Evolutionary conservation across 2,113 vertebrate species (phyloP), one percentile per base, ranked within the genome.

Genomic region (Microtus ochrogaster): DNA sequence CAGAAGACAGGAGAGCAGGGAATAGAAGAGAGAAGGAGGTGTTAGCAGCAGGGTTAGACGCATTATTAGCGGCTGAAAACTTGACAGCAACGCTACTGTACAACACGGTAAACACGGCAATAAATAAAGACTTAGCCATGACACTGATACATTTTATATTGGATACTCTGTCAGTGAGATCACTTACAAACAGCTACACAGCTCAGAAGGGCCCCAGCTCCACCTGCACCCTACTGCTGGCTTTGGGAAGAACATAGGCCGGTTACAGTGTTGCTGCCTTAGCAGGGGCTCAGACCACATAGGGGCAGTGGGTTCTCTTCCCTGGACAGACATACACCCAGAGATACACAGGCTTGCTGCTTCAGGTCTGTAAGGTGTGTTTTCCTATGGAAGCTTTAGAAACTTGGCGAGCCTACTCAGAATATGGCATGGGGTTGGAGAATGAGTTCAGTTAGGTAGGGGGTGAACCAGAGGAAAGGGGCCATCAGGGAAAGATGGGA

Each of bases 1-100:
- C 98, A 99, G 98, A 98, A 99, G 98, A 98, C 98, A 98, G 98
- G 98, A 98, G 98, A 98, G 98, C 98, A 99, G 98, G 98, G 98
- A 98, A 98, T 77, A 98, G 98, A 98, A 98, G 98, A 98, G 98
- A 98, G 98, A 98, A 98, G 68, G 97, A 98, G 97, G 98, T 97
- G 98, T 99, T 99, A 99, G 98, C 97, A 98, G 98, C 95, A 97
- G 97, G 97, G 98, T 98, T 98, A 94, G 98, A 98, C 98, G 98
- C 97, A 98, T 98, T 98, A 98, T 98, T 98, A 98, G 98, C 98
- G 98, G 98, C 97, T 98, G 98, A 98, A 98, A 98, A 98, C 98
- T 98, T 98, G 98, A 98, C 98, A 98, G 98, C 98, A 98, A 98
- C 82, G 89, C 94, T 97, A 97, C 96, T 77, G 97, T 94, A 98